These are phyloP conservation scores for Synodontis membranacea DNA, from an alignment of 2,113 vertebrate species.

Conservation along the genomic window DNA sequence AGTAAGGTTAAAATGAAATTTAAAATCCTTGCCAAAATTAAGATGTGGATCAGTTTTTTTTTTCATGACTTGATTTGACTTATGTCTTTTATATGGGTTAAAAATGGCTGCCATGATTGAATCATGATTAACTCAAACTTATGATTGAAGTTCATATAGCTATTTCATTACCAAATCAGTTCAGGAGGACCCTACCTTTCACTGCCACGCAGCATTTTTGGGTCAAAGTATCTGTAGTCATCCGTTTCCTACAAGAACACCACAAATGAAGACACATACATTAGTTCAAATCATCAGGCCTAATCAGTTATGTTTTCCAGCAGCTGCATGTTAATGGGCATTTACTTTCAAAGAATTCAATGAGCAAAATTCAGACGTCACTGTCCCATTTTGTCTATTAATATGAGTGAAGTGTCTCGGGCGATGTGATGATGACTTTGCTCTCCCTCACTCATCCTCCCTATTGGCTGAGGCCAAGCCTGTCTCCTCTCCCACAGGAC, in stretches of 20 bases:
- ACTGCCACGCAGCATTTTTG: conserved; percentile 94
- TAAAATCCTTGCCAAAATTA: no score
- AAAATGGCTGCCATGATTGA: conserved; percentile 11
- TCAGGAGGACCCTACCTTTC: conserved; percentile 81
- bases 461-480: conserved; percentile 32
- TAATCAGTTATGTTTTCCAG: conserved; percentile 27
- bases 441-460: conserved; percentile 47
- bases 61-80: conserved; percentile 22
- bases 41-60: conserved; percentile 7
- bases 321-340: conserved; percentile 21
- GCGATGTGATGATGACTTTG: conserved; percentile 21
- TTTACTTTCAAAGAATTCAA: conserved; percentile 13
- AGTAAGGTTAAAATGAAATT: no score
- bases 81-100: conserved; percentile 16
- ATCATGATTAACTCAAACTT: conserved; percentile 35
- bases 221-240: conserved; percentile 97
- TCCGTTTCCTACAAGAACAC: conserved; percentile 86
- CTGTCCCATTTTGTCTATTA: neutral
- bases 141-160: conserved; percentile 21
- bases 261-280: conserved; percentile 13
- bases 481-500: conserved; percentile 33
- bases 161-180: conserved; percentile 16
- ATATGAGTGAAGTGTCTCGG: conserved; percentile 41
- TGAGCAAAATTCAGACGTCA: conserved; percentile 17
- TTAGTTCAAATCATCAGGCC: conserved; percentile 20